Evolutionary conservation across 2,113 vertebrate genomes (phyloP).

Genomic region (Delphinapterus leucas): DNA sequence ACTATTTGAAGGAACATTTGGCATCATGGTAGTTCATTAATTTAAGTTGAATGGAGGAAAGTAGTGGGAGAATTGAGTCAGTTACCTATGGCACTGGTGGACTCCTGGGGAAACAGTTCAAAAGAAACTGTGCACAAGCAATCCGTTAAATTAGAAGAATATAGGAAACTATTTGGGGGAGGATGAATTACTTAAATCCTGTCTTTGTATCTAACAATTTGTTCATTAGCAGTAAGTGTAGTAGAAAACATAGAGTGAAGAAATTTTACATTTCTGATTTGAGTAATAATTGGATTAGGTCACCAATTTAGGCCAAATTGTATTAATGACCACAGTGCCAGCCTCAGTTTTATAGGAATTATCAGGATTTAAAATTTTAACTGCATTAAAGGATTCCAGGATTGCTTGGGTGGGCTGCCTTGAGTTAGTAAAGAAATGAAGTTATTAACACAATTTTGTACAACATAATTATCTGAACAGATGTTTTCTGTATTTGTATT

Average conservation of each 20-base stretch:
- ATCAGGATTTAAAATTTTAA: background rate
- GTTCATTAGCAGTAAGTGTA: background rate
- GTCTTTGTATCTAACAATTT: background rate
- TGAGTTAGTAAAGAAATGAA: background rate
- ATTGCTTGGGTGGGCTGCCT: background rate
- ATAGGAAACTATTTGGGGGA: background rate
- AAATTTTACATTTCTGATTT: background rate
- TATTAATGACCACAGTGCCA: background rate
- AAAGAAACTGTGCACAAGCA: background rate
- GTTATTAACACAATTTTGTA: background rate
- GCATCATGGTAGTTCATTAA: background rate
- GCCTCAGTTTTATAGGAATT: background rate
- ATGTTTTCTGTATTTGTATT: background rate
- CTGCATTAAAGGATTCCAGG: background rate
- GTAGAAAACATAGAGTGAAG: background rate
- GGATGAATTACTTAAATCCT: background rate
- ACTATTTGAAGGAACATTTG: slow-evolving; percentile 1
- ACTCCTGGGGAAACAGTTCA: background rate
- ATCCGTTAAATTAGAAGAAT: background rate
- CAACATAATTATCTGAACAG: background rate
- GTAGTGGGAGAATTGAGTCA: background rate
- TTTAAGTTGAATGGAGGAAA: background rate
- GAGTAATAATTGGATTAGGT: background rate
- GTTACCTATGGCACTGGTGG: background rate
- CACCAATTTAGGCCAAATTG: background rate